Conservation (phyloP, 2,113 vertebrate genomes). For the Cynocephalus volans region DNA sequence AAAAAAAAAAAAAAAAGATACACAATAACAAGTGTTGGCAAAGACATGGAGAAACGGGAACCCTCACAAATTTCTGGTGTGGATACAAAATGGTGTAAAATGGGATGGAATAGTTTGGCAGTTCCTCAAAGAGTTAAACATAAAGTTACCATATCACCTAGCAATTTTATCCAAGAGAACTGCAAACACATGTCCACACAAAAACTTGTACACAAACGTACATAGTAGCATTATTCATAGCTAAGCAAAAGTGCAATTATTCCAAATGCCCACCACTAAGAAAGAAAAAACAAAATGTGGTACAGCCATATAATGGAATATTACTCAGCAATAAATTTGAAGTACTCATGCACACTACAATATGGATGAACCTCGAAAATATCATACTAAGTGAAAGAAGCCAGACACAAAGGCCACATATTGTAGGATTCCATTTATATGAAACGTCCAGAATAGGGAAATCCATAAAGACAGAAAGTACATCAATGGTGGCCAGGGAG, state of each 20-base stretch:
- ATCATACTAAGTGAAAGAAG: background rate
- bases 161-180: background rate
- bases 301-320: background rate
- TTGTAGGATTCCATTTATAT: background rate
- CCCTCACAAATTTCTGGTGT: background rate
- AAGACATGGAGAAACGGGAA: background rate
- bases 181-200: background rate
- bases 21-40: background rate
- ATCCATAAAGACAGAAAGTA: background rate
- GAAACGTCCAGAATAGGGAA: background rate
- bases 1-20: background rate
- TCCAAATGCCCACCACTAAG: background rate
- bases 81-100: background rate
- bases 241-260: background rate
- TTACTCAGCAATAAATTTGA: background rate
- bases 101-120: background rate
- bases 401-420: background rate
- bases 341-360: background rate
- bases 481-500: background rate
- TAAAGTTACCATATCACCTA: background rate
- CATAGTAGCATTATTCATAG: background rate
- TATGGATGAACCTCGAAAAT: background rate
- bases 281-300: conserved; percentile 17
- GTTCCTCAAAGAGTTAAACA: background rate
- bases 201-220: background rate